Evolutionary conservation across 2,888 invertebrate species (phyloP), one percentile per base, ranked within the genome.

Genomic region (Ophioninae sp.): DNA sequence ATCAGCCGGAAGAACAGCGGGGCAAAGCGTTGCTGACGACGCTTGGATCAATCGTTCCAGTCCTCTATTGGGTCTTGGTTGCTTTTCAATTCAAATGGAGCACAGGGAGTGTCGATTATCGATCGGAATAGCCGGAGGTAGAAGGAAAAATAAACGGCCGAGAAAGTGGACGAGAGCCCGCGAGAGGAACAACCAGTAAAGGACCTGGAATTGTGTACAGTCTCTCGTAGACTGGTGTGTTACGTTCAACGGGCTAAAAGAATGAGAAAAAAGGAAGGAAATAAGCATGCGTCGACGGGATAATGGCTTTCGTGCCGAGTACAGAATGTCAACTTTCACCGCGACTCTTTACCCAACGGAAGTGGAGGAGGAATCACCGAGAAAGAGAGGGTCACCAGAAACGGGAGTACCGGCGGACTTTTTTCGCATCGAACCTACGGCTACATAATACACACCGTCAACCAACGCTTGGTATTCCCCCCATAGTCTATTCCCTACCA

Each of bases 391-490:
- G 77, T 30, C 30, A 30, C 30, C 30, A 10, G 50, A 10, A 17
- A 5, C 17, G 17, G 50, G 17, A 5, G 0, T 0, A 50, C 17
- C 13, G 50, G 17, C 17, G 17, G 50, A 17, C 50, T 62, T 69
- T 85, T 79, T 65, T 37, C 72, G n/a, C 56, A 81, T 86, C 83
- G 85, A 82, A 69, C 85, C 64, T 68, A 79, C 30, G 70, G 67
- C 64, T 82, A 74, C 78, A 83, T 78, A 68, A 81, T 73, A 81
- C 74, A 81, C 62, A 79, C n/a, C 39, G 39, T n/a, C 6, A 39
- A 17, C 39, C 75, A 59, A 61, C 67, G 85, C 86, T 92, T 90
- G 89, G 90, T 90, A 92, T 91, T 90, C 91, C 83, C 86, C 86
- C 84, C 68, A 80, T 30, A 30, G 74, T 78, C 79, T 57, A 62